Evolutionary conservation across 2,888 invertebrate genomes (phyloP), one percentile per base, ranked within the genome.

Genomic region (Helicoverpa assulta): DNA sequence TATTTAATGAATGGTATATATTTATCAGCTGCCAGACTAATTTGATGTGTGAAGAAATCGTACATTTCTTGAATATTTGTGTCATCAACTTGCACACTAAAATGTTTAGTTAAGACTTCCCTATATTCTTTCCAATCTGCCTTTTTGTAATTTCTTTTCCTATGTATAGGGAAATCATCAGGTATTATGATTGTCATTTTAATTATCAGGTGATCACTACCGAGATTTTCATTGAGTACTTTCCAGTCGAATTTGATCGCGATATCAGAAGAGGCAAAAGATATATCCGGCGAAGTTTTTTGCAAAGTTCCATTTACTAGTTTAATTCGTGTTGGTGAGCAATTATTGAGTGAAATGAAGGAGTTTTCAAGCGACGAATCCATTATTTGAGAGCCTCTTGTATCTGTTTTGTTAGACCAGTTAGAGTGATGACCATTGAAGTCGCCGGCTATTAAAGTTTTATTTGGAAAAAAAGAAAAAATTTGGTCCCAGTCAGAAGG

Each of bases 311-410:
- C 58, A 47, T 67, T 71, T 1, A 83, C 83, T 10, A 77, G 26
- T 58, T 70, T 74, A 8, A 80, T 14, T 19, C 82, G 54, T 1
- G 82, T 82, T 8, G 55, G 26, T 1, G 40, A 37, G 0, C 78
- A 74, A 60, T 73, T 54, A 47, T 80, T 80, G 7, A 80, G 10
- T 1, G 62, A 37, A 16, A 75, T 52, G 26, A 60, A 77, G 37
- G 56, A 50, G 50, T 68, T 55, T 10, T 83, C 76, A 8, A 51
- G 18, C n/a, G 19, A 51, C 14, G n/a, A 21, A n/a, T 51, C 10
- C 33, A 12, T n/a, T 33, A 51, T 18, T 5, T 52, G 51, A 19
- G 19, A 8, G 19, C n/a, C 12, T 51, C 12, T 1, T 33, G 2
- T 33, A 0, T 18, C 14, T 8, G 16, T 29, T n/a, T 19, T 52